Evolutionary conservation across 53 echinoderm and acorn worm genomes (phyloP).

Genomic region (Henricia sp.): DNA sequence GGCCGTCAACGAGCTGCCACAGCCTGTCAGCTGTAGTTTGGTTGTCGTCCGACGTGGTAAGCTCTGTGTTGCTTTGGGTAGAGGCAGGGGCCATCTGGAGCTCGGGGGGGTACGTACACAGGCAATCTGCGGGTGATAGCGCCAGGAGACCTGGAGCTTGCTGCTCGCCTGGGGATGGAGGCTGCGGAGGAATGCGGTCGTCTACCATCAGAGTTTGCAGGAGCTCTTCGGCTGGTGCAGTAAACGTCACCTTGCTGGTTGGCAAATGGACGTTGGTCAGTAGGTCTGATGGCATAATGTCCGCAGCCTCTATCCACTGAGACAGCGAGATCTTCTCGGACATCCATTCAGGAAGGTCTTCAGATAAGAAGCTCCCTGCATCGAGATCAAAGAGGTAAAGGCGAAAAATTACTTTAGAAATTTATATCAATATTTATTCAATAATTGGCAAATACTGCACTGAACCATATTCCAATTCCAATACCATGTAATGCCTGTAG

Average conservation of each 20-base stretch:
- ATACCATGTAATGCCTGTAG: too few relatives aligned
- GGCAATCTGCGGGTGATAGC: conserved; percentile 65
- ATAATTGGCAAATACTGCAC: too few relatives aligned
- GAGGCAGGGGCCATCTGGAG: conserved; percentile 20
- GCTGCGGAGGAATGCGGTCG: conserved; percentile 54
- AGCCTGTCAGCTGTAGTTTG: conserved; percentile 14
- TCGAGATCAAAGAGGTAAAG: background rate
- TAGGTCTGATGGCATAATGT: conserved; percentile 56
- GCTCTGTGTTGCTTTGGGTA: conserved; percentile 11
- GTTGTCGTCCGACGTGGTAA: conserved; percentile 11
- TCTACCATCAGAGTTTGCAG: conserved; percentile 67
- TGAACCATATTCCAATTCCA: too few relatives aligned
- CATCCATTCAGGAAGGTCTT: conserved; percentile 95
- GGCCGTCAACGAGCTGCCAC: conserved; percentile 52
- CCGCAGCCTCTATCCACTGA: conserved; percentile 78
- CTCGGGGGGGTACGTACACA: conserved; percentile 45
- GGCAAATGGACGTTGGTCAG: conserved; percentile 41
- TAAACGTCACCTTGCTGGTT: conserved; percentile 16
- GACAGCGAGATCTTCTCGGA: conserved; percentile 86
- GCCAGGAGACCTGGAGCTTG: conserved; percentile 61
- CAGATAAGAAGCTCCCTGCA: conserved; percentile 40
- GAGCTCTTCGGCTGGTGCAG: conserved; percentile 62
- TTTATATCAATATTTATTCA: background rate
- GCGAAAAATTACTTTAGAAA: background rate
- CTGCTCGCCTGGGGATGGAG: conserved; percentile 68